Evolutionary conservation across 2,113 vertebrate species (phyloP), one percentile per base, ranked within the genome.

Genomic region (Sarotherodon lohbergeri): DNA sequence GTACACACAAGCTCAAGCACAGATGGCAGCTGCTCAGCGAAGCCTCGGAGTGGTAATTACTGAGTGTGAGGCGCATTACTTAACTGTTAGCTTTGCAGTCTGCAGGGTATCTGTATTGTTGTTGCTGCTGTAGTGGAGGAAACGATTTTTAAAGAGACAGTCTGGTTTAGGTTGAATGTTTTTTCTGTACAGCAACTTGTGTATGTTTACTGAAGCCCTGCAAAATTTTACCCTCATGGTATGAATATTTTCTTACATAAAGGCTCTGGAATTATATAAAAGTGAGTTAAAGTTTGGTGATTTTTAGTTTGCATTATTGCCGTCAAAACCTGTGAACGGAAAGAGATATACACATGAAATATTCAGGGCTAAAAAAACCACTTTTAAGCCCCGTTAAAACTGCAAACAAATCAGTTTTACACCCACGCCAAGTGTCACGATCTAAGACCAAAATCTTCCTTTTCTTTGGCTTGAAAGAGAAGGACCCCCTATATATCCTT

Each of bases 1-100:
- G 29, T 79, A 87, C 80, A 83, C 82, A 86, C 84, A 78, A 22
- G 22, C 22, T 22, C 22, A 22, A 22, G 94, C 91, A 86, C 96
- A 96, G 96, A 96, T 96, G 95, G 95, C 96, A 95, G 94, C 95
- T 95, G 95, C 93, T 95, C 92, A 93, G 93, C 93, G 91, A 94
- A 94, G 94, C 91, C 90, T 93, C 91, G 29, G 89, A 93, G 91
- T 94, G 92, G 95, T 96, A 96, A 96, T 96, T 96, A 96, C 95
- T 46, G 91, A 94, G 91, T 93, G 91, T 94, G 94, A 94, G 92
- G 92, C 85, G 89, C 94, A 91, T 95, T 96, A 95, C 93, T 96
- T 96, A 96, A 96, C 95, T 96, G 94, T 93, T 94, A 92, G 92
- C 84, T 61, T 89, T 87, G 92, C 91, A 88, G 90, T 92, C 94